These are phyloP conservation scores for Lepetodrilus schrolli DNA, from an alignment of 2,888 invertebrate species.

Conservation along the genomic window DNA sequence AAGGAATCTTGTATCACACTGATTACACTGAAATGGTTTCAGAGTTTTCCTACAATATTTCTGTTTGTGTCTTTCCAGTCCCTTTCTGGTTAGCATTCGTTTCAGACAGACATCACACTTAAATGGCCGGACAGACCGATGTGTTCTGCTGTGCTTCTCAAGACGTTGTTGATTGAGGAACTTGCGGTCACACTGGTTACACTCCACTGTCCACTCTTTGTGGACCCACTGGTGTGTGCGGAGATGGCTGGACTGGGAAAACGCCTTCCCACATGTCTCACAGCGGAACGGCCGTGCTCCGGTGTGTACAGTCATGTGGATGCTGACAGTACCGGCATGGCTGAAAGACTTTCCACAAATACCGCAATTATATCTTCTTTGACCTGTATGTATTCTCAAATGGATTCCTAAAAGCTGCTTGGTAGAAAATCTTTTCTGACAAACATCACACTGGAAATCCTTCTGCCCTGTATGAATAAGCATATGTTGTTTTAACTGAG, in stretches of 20 bases:
- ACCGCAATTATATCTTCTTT: conserved; percentile 36
- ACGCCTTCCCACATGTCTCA: conserved; percentile 41
- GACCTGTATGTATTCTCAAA: conserved; percentile 40
- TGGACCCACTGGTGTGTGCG: background rate
- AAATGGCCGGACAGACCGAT: background rate
- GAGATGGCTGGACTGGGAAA: conserved; percentile 31
- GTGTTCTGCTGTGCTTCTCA: background rate
- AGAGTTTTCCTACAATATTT: background rate
- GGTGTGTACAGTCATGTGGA: conserved; percentile 41
- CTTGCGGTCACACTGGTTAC: background rate
- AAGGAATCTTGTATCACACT: background rate
- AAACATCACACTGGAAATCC: background rate
- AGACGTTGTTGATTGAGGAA: background rate
- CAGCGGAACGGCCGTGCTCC: conserved; percentile 39
- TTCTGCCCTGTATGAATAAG: background rate
- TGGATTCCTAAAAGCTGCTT: conserved; percentile 24
- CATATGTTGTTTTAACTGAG: background rate
- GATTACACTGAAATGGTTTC: background rate
- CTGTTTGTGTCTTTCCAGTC: background rate
- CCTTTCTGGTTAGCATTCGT: background rate
- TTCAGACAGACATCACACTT: background rate
- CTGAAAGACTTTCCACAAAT: conserved; percentile 40
- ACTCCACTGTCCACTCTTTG: background rate
- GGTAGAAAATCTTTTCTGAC: background rate
- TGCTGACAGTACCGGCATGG: conserved; percentile 37